Evolutionary conservation across 1,140 invertebrate species (phyloP), one percentile per base, ranked within the genome.

Genomic region (Vollenhovia emeryi): DNA sequence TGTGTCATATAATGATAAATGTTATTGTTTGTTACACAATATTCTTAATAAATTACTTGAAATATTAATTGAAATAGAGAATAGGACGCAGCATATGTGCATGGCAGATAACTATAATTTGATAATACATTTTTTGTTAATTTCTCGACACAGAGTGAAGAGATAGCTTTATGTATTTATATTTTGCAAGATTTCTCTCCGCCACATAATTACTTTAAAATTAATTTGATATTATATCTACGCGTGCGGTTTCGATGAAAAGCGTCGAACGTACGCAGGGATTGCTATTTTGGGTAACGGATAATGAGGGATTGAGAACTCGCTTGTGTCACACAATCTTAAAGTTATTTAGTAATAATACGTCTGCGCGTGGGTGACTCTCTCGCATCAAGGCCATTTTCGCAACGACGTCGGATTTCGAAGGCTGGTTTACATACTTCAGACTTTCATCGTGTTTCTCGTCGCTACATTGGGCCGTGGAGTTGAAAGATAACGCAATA

Each of bases 351-450:
- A 69, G 48, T 71, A 43, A 66, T 43, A 45, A 71, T 80, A 52
- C 48, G 55, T 71, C 11, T 21, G 48, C 52, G 48, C 64, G 78
- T 80, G 50, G 78, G 78, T 80, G 64, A 43, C 64, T 80, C 76
- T 80, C 48, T 80, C 24, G 45, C 78, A 80, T 80, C 78, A 71
- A 80, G 78, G 78, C 48, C 64, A 68, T 71, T 71, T 80, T 80
- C 36, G 78, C 36, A 80, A 80, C 33, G 57, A 27, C 13, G 9
- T 71, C 24, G 21, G 62, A 80, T 80, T 80, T 80, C 48, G 48
- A 71, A 80, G 48, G 78, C 64, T 80, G 64, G 48, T 80, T 80
- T 80, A 55, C 45, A 66, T 80, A 43, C 60, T 79, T 68, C 15
- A 33, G 36, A 79, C 62, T 80, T 80, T 80, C 75, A 78, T 78